phyloP scores from a whole-genome alignment of 1,140 invertebrate species.

The Brachionus plicatilis region DNA sequence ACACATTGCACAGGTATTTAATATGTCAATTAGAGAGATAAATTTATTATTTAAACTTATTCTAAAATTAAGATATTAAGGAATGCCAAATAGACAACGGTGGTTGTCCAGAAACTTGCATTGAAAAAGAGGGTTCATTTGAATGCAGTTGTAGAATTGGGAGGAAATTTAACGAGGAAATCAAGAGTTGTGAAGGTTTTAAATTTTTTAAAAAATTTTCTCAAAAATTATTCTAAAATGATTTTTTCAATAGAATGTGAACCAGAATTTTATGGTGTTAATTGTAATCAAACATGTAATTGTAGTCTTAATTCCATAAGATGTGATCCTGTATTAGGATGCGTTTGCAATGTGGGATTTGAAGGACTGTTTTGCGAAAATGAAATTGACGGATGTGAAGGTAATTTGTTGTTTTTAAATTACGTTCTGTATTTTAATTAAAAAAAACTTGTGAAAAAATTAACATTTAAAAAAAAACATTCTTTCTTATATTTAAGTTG shows the following conservation, averaged over 20 bases:
- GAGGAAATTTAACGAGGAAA: neutral
- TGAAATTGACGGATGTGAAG: neutral
- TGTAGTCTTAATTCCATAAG: neutral
- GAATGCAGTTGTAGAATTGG: neutral
- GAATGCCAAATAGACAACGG: neutral
- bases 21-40: too few relatives aligned
- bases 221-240: neutral
- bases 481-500: too few relatives aligned
- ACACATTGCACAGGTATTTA: neutral
- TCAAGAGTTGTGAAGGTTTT: neutral
- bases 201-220: too few relatives aligned
- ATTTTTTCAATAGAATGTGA: neutral
- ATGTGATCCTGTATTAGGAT: neutral
- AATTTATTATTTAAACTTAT: neutral
- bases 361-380: neutral
- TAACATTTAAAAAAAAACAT: too few relatives aligned
- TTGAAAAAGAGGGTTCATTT: neutral
- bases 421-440: too few relatives aligned
- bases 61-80: neutral
- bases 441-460: too few relatives aligned
- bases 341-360: neutral
- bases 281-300: constrained; percentile 19
- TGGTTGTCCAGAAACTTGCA: neutral
- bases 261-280: neutral
- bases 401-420: neutral